These are phyloP conservation scores for Drosophila anceps DNA, from an alignment of 2,888 invertebrate genomes.

Conservation along the genomic window DNA sequence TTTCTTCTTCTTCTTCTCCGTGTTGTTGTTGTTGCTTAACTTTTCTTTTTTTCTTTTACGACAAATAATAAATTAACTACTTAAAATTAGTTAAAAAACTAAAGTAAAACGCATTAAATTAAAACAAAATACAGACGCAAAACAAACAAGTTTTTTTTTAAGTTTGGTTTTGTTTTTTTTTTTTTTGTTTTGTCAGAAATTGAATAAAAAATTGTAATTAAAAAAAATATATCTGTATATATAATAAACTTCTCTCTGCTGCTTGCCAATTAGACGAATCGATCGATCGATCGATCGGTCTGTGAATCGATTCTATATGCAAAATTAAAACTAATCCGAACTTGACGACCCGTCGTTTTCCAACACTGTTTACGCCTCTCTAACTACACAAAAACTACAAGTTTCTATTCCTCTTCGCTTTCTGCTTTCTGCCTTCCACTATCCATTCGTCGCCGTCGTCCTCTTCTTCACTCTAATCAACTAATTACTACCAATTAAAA, in stretches of 20 bases:
- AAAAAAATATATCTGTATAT: slow-evolving; percentile 27
- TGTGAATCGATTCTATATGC: slow-evolving; percentile 20
- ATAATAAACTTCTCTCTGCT: slow-evolving; percentile 6
- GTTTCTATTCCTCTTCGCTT: slow-evolving; percentile 32
- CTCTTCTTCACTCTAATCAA: slow-evolving; percentile 41
- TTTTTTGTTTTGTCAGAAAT: slow-evolving; percentile 32
- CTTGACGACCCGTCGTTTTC: slow-evolving; percentile 50
- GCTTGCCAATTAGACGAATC: slow-evolving; percentile 10
- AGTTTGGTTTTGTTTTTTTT: slow-evolving; percentile 39
- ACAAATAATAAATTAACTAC: slow-evolving; percentile 83
- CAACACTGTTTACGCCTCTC: slow-evolving; percentile 48
- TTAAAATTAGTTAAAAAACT: slow-evolving; percentile 82
- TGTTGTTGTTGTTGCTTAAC: slow-evolving; percentile 30
- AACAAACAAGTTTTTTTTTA: slow-evolving; percentile 53
- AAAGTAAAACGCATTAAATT: slow-evolving; percentile 67
- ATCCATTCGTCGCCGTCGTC: slow-evolving; percentile 1
- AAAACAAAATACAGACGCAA: slow-evolving; percentile 73
- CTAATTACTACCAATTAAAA: slow-evolving; percentile 62
- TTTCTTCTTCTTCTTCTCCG: slow-evolving; percentile 10
- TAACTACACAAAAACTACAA: slow-evolving; percentile 73
- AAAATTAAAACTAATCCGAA: slow-evolving; percentile 57
- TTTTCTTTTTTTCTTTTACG: slow-evolving; percentile 28
- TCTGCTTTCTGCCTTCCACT: not conserved
- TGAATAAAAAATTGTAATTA: slow-evolving; percentile 35
- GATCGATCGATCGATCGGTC: slow-evolving; percentile 15